phyloP scores from a whole-genome alignment of 2,888 invertebrate genomes.

The Argynnis bischoffii region DNA sequence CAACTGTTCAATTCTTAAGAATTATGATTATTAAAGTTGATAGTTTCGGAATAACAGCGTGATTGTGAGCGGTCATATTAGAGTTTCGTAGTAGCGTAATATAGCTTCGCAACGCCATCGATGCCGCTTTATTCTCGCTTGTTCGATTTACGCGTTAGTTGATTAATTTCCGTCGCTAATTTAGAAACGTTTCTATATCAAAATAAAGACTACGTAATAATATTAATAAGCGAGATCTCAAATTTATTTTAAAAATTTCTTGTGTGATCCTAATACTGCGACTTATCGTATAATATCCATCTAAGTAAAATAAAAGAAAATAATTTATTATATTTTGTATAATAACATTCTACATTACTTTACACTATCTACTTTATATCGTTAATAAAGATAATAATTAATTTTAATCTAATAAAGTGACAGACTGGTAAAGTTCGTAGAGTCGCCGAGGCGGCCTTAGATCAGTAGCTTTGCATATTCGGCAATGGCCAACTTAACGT shows the following conservation, averaged over 20 bases:
- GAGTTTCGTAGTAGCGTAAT: not conserved
- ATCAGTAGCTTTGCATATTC: conserved; percentile 82
- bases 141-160: conserved; percentile 77
- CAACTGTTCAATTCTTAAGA: conserved; percentile 36
- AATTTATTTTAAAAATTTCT: conserved; percentile 80
- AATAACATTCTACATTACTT: conserved; percentile 80
- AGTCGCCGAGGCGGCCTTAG: conserved; percentile 81
- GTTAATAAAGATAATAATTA: conserved; percentile 80
- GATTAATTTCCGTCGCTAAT: conserved; percentile 74
- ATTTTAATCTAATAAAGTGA: conserved; percentile 82
- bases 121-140: conserved; percentile 55
- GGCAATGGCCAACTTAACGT: conserved; percentile 80
- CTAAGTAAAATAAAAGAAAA: conserved; percentile 74
- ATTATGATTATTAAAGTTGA: conserved; percentile 13
- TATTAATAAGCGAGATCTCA: conserved; percentile 83
- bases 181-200: conserved; percentile 79
- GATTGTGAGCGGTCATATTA: conserved; percentile 13
- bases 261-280: conserved; percentile 79
- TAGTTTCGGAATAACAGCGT: conserved; percentile 7
- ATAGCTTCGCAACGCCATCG: conserved; percentile 36
- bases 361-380: conserved; percentile 81
- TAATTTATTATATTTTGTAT: conserved; percentile 82
- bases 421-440: conserved; percentile 83
- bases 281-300: conserved; percentile 65
- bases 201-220: conserved; percentile 81